Percentiles rank a stretch among this genome's conserved stretches.
Conservation (phyloP, 2,888 invertebrate genomes). For the Sinohyriopsis cumingii region DNA sequence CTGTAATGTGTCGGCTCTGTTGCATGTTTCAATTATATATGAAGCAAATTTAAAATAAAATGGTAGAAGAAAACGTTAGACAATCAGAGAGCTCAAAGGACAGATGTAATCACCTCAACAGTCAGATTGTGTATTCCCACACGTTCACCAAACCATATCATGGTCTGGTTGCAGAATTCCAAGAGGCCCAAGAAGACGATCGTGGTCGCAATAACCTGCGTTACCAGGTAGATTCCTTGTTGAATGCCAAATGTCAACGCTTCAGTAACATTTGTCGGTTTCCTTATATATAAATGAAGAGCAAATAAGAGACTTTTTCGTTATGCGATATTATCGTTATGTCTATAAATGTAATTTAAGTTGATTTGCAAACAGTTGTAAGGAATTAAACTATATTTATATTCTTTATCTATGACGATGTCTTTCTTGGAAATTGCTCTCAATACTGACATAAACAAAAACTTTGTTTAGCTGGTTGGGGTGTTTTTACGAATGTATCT, state of each 20-base stretch:
- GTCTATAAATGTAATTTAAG: too few species aligned
- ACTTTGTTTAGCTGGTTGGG: too few species aligned
- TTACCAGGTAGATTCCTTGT: slow-evolving; percentile 12
- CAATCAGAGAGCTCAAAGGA: slow-evolving; percentile 13
- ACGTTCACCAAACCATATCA: slow-evolving; percentile 24
- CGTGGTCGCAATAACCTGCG: slow-evolving; percentile 4
- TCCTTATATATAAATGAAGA: background rate
- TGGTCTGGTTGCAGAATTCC: slow-evolving; percentile 27
- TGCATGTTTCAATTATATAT: background rate
- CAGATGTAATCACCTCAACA: slow-evolving; percentile 15
- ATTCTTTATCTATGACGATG: too few species aligned
- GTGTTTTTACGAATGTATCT: too few species aligned
- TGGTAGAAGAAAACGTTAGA: slow-evolving; percentile 9
- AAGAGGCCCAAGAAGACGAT: slow-evolving; percentile 22
- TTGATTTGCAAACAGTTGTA: too few species aligned
- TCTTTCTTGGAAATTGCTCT: too few species aligned
- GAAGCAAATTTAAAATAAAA: background rate
- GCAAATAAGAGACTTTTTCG: too few species aligned
- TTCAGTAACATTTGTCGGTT: slow-evolving; percentile 12
- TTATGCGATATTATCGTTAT: too few species aligned
- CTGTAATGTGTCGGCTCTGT: background rate
- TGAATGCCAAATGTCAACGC: slow-evolving; percentile 12
- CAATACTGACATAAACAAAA: too few species aligned
- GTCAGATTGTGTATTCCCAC: slow-evolving; percentile 14
- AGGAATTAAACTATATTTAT: too few species aligned